phyloP scores from a whole-genome alignment of 92 coral and sea anemone genomes.

The Zoanthus gigantus region DNA sequence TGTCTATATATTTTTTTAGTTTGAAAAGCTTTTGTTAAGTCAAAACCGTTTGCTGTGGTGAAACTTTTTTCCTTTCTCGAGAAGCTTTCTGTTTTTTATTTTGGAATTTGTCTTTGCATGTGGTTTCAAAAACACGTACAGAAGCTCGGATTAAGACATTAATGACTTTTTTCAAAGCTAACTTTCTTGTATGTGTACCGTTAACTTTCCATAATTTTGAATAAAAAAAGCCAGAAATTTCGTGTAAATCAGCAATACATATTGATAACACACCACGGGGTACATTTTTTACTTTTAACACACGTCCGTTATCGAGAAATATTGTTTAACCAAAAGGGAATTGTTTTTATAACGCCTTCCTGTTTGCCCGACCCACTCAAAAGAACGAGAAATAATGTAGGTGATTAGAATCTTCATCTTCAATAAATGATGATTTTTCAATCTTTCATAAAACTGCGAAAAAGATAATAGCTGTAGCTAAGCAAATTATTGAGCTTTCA shows the following conservation, averaged over 20 bases:
- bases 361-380: constrained; percentile 40
- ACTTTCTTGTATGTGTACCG: background rate
- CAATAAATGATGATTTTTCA: constrained; percentile 38
- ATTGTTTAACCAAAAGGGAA: constrained; percentile 34
- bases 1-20: background rate
- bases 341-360: constrained; percentile 36
- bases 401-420: constrained; percentile 38
- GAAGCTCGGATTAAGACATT: background rate
- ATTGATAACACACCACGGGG: constrained; percentile 23
- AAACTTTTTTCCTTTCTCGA: background rate
- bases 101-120: background rate
- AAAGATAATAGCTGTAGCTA: constrained; percentile 34
- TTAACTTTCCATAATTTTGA: constrained; percentile 2
- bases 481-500: constrained; percentile 30
- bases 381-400: constrained; percentile 33
- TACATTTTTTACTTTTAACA: constrained; percentile 22
- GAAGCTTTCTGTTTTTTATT: background rate
- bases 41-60: background rate
- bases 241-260: constrained; percentile 4
- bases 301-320: constrained; percentile 33
- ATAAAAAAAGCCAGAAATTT: background rate
- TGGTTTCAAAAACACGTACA: background rate
- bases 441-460: constrained; percentile 29
- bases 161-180: background rate
- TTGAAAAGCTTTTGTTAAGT: background rate